Evolutionary conservation across 2,888 invertebrate genomes (phyloP).

Genomic region (Dione juno): DNA sequence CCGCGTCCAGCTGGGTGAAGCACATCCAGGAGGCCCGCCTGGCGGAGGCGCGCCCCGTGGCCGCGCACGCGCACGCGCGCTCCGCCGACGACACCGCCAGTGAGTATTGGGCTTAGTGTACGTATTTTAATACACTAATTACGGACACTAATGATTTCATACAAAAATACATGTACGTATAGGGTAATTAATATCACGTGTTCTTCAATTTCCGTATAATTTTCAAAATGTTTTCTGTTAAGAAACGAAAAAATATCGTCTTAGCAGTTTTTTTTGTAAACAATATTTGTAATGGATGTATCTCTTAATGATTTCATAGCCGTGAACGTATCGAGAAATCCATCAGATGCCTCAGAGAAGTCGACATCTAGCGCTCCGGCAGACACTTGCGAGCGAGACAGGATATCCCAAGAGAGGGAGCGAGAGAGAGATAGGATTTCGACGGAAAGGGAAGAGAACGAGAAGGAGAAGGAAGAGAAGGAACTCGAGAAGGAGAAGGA

Average conservation of each 20-base stretch:
- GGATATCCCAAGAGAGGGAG: constrained; percentile 38
- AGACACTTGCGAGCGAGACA: constrained; percentile 47
- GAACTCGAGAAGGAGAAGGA: constrained; percentile 19
- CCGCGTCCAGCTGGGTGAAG: constrained; percentile 78
- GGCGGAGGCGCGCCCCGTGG: constrained; percentile 62
- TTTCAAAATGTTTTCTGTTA: too few species aligned
- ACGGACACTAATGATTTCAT: too few species aligned
- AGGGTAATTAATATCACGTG: too few species aligned
- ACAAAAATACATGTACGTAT: too few species aligned
- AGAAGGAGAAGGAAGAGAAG: constrained; percentile 46
- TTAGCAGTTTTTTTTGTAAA: too few species aligned
- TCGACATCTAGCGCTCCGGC: constrained; percentile 52
- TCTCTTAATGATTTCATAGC: constrained; percentile 51
- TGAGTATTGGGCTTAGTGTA: too few species aligned
- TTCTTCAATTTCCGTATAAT: too few species aligned
- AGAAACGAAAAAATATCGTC: too few species aligned
- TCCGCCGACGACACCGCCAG: constrained; percentile 67
- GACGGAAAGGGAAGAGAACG: constrained; percentile 44
- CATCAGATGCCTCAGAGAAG: constrained; percentile 73
- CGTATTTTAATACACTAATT: too few species aligned
- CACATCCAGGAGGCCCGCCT: constrained; percentile 71
- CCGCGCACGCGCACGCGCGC: constrained; percentile 60
- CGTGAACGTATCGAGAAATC: constrained; percentile 74
- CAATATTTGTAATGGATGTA: too few species aligned
- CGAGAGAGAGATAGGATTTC: neutral